Evolutionary conservation across 2,888 invertebrate genomes (phyloP), one percentile per base, ranked within the genome.

Genomic region (Rhimphoctona megacephalus): DNA sequence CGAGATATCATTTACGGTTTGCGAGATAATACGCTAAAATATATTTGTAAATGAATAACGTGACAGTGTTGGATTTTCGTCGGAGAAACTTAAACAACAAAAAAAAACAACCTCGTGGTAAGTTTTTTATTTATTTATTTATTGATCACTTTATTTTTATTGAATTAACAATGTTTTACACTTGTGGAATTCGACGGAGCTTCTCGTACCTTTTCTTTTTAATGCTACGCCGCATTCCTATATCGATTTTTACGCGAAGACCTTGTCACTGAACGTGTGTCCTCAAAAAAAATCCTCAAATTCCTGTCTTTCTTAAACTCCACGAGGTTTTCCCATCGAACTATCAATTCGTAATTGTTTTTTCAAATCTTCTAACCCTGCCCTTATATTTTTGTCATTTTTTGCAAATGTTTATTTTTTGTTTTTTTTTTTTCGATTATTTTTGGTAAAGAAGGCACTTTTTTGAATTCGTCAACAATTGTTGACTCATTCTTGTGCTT

Each of bases 201-300:
- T n/a, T 17, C 86, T 87, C 85, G 85, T 25, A 30, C 25, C 90
- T 89, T 91, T 91, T 93, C 89, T 91, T 91, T 92, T 93, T 91
- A 91, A 91, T 91, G 91, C 92, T 92, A 90, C 90, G 91, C 92
- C 92, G 92, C 94, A 94, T 94, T 94, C 94, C 94, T 93, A 90
- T 94, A 94, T 94, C 90, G 94, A 94, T 94, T 93, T 92, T 90
- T 89, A 89, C 89, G 83, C 89, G 88, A 86, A 81, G 77, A 83
- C 25, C n/a, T 52, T 22, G 25, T 69, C 57, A 30, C 61, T 8
- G 57, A 33, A 57, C 54, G 49, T 72, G 82, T 85, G 78, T 64
- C 76, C 67, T 69, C 22, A 25, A 81, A 76, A 73, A 85, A 57
- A 25, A 30, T 72, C 17, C n/a, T 64, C 33, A 4, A 39, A 39